phyloP scores from a whole-genome alignment of 2,797 vertebrate genomes.

The Enoplosus armatus region DNA sequence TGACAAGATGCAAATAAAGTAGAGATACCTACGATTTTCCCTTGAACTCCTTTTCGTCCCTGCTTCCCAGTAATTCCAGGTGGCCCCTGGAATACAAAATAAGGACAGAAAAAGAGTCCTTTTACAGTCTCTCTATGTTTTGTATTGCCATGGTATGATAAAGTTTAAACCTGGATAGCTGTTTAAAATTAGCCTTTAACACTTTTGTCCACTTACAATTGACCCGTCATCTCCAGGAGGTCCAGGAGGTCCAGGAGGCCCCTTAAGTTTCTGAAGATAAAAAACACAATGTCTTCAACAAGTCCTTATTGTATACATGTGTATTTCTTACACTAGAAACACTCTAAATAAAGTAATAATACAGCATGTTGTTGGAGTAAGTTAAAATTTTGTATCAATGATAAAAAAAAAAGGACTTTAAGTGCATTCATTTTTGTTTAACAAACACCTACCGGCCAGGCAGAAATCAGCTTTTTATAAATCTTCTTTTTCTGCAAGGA shows the following conservation, averaged over 20 bases:
- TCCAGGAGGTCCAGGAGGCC: conserved; percentile 75
- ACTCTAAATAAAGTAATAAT: not conserved
- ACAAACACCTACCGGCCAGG: conserved; percentile 82
- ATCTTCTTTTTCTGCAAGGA: conserved; percentile 82
- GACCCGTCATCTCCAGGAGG: conserved; percentile 80
- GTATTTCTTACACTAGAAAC: not conserved
- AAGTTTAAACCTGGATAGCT: not conserved
- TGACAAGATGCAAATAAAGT: conserved; percentile 29
- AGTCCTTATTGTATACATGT: not conserved
- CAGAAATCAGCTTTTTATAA: conserved; percentile 82
- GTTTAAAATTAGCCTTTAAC: not conserved
- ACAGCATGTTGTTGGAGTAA: not conserved
- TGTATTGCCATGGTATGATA: not conserved
- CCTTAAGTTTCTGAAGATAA: conserved; percentile 78
- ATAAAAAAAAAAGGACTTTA: not conserved
- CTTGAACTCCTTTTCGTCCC: conserved; percentile 81
- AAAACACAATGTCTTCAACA: conserved; percentile 4
- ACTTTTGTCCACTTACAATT: conserved; percentile 69
- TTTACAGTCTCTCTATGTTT: not conserved
- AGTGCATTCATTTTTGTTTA: not conserved
- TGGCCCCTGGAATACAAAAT: conserved; percentile 72
- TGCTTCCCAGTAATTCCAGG: conserved; percentile 83
- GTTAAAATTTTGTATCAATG: not conserved
- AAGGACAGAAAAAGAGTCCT: not conserved
- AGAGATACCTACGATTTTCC: conserved; percentile 77